Evolutionary conservation across 1,140 invertebrate species (phyloP).

Genomic region (Drosophila parabipectinata): DNA sequence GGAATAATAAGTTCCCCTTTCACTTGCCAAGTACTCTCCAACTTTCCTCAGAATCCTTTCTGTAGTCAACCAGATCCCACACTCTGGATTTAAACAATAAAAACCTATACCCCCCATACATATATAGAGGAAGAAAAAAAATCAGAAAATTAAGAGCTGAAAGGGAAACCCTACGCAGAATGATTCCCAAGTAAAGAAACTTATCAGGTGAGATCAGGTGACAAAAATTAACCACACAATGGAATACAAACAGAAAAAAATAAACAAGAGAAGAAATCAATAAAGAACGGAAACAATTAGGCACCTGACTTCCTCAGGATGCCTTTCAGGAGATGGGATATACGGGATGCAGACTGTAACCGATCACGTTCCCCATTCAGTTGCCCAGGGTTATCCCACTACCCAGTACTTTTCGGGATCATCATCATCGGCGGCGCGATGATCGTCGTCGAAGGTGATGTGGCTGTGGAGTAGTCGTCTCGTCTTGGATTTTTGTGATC

Average conservation of each 20-base stretch:
- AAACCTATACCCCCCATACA: too few species aligned
- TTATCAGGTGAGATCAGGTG: conserved; percentile 76
- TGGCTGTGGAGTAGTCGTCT: conserved; percentile 22
- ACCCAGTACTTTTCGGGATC: background rate
- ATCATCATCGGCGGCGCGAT: too few species aligned
- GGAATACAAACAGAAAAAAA: background rate
- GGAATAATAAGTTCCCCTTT: background rate
- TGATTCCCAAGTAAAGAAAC: conserved; percentile 48
- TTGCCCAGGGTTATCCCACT: conserved; percentile 5
- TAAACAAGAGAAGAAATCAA: conserved; percentile 51
- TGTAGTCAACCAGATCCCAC: conserved; percentile 17
- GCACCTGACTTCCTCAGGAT: conserved; percentile 82
- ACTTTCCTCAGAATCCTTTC: conserved; percentile 36
- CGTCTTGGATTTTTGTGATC: conserved; percentile 44
- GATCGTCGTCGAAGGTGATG: conserved; percentile 22
- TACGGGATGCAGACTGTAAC: conserved; percentile 60
- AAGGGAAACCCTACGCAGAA: conserved; percentile 63
- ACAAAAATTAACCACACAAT: conserved; percentile 72
- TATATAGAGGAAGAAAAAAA: background rate
- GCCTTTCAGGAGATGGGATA: conserved; percentile 28
- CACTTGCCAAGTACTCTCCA: background rate
- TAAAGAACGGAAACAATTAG: conserved; percentile 77
- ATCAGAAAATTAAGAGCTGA: background rate
- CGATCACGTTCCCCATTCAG: conserved; percentile 57
- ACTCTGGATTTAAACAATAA: conserved; percentile 4